Base-by-base conservation (phyloP, 2,888 invertebrate genomes). In the Dicyrtoma fusca region DNA sequence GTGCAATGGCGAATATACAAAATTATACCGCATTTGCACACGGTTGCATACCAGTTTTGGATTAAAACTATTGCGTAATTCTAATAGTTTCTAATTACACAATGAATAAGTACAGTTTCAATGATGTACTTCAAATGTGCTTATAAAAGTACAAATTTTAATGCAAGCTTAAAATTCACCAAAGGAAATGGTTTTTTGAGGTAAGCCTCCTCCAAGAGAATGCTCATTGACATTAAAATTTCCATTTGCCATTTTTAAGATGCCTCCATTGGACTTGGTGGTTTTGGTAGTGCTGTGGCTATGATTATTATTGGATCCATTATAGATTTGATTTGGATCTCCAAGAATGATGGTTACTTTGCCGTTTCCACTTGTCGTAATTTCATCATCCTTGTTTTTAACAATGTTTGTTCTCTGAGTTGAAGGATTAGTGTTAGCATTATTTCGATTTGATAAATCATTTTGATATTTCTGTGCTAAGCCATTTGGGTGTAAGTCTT, bases 121-220 rank as follows among this genome's bases (percentile, higher is more conserved):
- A n/a, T n/a, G n/a, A n/a, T n/a, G n/a, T n/a, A n/a, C n/a, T n/a
- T n/a, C n/a, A n/a, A n/a, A n/a, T n/a, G n/a, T n/a, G n/a, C n/a
- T n/a, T n/a, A n/a, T n/a, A n/a, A n/a, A n/a, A n/a, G n/a, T n/a
- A n/a, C n/a, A n/a, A n/a, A n/a, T n/a, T n/a, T n/a, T n/a, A n/a
- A n/a, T n/a, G n/a, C n/a, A 6, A 55, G 19, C 6, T 42, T 61
- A 61, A 42, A 61, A 61, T 51, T 77, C 77, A 23, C 74, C 75
- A 65, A 79, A 79, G 1, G 78, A 77, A 70, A 79, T 79, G 14
- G 77, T 75, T 72, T 79, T 79, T 47, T 74, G 74, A 51, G 73
- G 73, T 14, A 74, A 71, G 34, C 71, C 71, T 21, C 70, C 71
- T 26, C 71, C 72, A 0, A n/a, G 11, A 14, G 23, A 45, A 45